phyloP scores from a whole-genome alignment of 2,113 vertebrate genomes.

The Dromaius novaehollandiae region DNA sequence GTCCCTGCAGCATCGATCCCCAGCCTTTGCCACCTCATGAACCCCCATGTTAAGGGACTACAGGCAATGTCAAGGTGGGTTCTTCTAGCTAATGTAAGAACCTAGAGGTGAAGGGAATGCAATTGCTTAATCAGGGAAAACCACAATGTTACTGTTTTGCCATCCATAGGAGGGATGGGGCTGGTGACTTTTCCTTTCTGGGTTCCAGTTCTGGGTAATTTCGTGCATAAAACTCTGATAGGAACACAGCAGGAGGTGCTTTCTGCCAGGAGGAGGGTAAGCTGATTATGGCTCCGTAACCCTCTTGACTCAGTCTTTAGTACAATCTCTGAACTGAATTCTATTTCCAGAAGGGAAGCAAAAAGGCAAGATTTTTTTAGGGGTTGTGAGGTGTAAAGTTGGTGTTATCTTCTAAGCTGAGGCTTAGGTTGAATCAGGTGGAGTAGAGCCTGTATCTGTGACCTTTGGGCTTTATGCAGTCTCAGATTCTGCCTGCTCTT shows the following conservation, averaged over 20 bases:
- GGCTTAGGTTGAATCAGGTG: background rate
- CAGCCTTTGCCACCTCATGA: background rate
- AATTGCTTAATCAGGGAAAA: background rate
- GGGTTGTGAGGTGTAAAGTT: background rate
- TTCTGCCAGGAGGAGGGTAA: background rate
- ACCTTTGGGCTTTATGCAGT: background rate
- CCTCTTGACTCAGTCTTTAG: background rate
- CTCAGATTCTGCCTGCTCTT: background rate
- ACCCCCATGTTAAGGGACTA: background rate
- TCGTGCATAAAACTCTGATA: background rate
- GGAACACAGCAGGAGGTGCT: background rate
- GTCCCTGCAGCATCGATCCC: background rate
- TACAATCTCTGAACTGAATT: background rate
- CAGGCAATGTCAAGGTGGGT: background rate
- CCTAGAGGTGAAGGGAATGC: background rate
- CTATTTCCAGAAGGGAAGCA: background rate
- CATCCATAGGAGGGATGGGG: background rate
- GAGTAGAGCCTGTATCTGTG: background rate
- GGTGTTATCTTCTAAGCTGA: background rate
- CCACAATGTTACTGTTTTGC: background rate
- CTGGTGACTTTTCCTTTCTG: background rate
- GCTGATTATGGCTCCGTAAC: accelerated
- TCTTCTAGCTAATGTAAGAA: background rate
- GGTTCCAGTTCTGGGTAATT: background rate
- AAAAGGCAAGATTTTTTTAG: background rate